Conservation (phyloP, 1,140 invertebrate genomes). For the Drosophila dunni region DNA sequence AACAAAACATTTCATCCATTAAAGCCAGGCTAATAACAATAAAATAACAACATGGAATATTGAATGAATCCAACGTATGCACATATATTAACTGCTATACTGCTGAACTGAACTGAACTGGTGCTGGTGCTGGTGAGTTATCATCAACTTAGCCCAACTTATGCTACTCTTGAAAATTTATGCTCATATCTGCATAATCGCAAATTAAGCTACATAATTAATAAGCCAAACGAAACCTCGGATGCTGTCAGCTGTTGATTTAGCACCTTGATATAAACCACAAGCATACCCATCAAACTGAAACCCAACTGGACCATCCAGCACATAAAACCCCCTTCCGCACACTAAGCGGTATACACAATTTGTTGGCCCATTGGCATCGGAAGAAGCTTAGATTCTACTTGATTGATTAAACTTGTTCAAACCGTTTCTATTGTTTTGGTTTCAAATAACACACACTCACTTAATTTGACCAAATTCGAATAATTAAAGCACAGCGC, state of each 20-base stretch:
- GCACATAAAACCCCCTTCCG: constrained; percentile 12
- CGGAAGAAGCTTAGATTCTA: too few species aligned
- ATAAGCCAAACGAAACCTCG: constrained; percentile 58
- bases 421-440: too few species aligned
- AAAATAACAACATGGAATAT: constrained; percentile 70
- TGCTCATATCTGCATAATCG: constrained; percentile 81
- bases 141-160: constrained; percentile 46
- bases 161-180: constrained; percentile 67
- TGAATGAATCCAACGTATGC: constrained; percentile 74
- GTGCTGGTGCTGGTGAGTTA: constrained; percentile 60
- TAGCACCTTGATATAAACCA: constrained; percentile 52
- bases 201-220: constrained; percentile 82
- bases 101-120: neutral
- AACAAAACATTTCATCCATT: constrained; percentile 53
- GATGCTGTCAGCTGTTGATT: constrained; percentile 69
- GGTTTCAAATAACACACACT: too few species aligned
- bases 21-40: constrained; percentile 40
- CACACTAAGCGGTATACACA: neutral
- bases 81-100: constrained; percentile 62
- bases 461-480: too few species aligned
- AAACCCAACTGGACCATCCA: neutral
- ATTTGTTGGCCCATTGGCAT: neutral
- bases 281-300: constrained; percentile 26
- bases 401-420: too few species aligned
- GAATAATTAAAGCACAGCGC: too few species aligned